These are phyloP conservation scores for Tringa solitaria DNA, from an alignment of 2,113 vertebrate genomes.

Conservation along the genomic window DNA sequence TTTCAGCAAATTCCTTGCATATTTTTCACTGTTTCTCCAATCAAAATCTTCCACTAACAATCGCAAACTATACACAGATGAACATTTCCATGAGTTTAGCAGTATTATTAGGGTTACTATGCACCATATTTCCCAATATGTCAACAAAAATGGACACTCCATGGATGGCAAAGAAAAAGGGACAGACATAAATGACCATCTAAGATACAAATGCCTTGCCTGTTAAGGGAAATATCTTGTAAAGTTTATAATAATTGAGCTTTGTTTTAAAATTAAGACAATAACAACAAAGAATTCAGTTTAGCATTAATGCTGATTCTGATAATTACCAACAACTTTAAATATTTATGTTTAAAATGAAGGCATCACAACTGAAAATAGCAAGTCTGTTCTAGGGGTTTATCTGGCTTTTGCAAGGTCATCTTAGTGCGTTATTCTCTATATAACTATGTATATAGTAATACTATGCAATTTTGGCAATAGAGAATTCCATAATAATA, in stretches of 20 bases:
- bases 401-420: background rate
- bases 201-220: background rate
- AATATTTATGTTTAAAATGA: background rate
- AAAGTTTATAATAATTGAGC: fast-evolving
- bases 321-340: background rate
- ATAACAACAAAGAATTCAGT: background rate
- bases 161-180: background rate
- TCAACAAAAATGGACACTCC: background rate
- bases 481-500: background rate
- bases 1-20: background rate
- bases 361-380: background rate
- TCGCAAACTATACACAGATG: background rate
- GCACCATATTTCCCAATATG: background rate
- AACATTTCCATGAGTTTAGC: background rate
- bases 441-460: background rate
- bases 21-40: background rate
- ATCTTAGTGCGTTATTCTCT: background rate
- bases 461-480: background rate
- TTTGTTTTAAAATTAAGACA: background rate
- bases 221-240: background rate
- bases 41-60: background rate
- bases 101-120: background rate
- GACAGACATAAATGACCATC: background rate
- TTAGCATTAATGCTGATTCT: background rate
- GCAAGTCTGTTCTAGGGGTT: background rate